These are phyloP conservation scores for Callospermophilus lateralis DNA, from an alignment of 2,113 vertebrate genomes.

Conservation along the genomic window DNA sequence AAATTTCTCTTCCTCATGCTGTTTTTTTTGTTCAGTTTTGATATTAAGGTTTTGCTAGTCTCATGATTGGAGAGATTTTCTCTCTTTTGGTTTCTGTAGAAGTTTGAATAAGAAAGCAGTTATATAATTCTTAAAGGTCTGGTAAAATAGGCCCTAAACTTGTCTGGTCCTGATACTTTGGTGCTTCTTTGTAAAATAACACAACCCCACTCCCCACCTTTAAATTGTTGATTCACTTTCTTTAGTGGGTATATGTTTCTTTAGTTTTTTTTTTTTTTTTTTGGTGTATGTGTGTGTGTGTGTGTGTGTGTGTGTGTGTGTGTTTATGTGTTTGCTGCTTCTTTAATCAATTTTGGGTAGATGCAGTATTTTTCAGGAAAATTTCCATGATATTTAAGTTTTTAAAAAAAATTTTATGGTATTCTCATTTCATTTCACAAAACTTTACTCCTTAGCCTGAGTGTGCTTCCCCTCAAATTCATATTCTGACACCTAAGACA, in stretches of 20 bases:
- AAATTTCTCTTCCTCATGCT: background rate
- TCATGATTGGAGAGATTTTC: background rate
- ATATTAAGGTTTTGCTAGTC: background rate
- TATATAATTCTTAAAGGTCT: background rate
- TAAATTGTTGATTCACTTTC: background rate
- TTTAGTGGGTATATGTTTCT: background rate
- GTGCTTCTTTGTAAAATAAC: background rate
- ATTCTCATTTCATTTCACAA: constrained; percentile 9
- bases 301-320: no score
- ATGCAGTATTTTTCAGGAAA: constrained; percentile 1
- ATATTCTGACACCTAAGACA: background rate
- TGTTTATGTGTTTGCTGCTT: background rate
- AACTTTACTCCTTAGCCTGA: background rate
- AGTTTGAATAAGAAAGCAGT: constrained; percentile 13
- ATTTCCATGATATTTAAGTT: background rate
- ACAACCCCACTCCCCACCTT: background rate
- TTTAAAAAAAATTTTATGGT: background rate
- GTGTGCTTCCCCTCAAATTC: background rate
- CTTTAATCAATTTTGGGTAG: background rate
- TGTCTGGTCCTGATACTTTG: background rate
- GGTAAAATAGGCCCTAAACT: background rate
- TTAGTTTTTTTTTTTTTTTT: background rate
- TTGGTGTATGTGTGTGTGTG: background rate
- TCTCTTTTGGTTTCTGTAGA: background rate
- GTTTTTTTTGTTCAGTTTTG: background rate